These are phyloP conservation scores for Gorsachius magnificus DNA, from an alignment of 2,797 vertebrate species.

Conservation along the genomic window DNA sequence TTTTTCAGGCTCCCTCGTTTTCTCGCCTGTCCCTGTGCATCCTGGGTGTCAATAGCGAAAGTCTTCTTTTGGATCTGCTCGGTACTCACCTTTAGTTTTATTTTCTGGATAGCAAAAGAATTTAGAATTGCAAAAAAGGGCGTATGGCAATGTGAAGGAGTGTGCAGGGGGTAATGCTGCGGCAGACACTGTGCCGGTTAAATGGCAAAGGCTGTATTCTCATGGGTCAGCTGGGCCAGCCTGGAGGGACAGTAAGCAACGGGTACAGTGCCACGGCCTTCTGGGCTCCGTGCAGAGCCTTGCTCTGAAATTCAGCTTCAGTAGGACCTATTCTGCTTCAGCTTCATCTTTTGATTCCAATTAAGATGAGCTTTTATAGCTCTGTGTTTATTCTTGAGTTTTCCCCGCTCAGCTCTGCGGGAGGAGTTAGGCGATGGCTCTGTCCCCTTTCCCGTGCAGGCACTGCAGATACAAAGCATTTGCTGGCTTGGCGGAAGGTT, in stretches of 20 bases:
- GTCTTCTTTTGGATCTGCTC: not conserved
- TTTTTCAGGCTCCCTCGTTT: not conserved
- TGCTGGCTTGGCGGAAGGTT: not conserved
- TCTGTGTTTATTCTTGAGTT: not conserved
- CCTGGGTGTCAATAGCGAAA: not conserved
- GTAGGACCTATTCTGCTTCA: not conserved
- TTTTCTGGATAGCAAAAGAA: not conserved
- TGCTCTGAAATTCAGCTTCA: not conserved
- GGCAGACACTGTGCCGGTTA: fast-evolving
- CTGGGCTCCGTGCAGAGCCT: not conserved
- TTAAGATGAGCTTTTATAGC: not conserved
- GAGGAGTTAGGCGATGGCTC: not conserved
- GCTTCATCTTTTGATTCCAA: not conserved
- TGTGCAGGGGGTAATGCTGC: not conserved
- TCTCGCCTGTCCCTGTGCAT: not conserved
- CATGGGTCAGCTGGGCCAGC: not conserved
- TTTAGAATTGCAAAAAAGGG: not conserved
- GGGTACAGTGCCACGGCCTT: not conserved
- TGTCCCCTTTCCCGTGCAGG: not conserved
- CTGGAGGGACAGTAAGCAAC: not conserved
- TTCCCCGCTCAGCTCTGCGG: not conserved
- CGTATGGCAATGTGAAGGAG: no score
- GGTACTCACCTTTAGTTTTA: not conserved
- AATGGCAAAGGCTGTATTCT: not conserved
- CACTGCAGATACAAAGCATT: not conserved